Base-by-base conservation (phyloP, 2,113 vertebrate species). In the zebrafish (Danio rerio) region DNA sequence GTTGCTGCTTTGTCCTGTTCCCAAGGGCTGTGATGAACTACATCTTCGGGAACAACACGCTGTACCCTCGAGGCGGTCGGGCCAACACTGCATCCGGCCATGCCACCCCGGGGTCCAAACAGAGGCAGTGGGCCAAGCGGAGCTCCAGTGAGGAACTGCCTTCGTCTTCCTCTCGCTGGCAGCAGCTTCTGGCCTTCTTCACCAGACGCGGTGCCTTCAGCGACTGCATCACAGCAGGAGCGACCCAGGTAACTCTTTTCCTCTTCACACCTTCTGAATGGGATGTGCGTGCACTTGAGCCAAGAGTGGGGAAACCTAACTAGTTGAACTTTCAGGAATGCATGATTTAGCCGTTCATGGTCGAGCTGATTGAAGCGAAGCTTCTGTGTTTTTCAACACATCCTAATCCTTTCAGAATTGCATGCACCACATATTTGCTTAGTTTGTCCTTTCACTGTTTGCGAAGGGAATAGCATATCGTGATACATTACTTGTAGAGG, bases 41-140 rank as follows among this genome's bases (percentile, higher is more conserved):
- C 93, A 99, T 99, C 94, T 98, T 99, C 78, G 98, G 98, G 85
- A 98, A 98, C 96, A 99, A 97, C 95, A 96, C 96, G 59, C 92
- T 97, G 66, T 97, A 97, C 94, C 96, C 97, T 81, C 96, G 96
- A 42, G 94, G 94, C 86, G 96, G 87, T 78, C 94, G 98, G 87
- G 93, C 94, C 90, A 96, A 94, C 85, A 84, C 92, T 53, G 81
- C 83, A 4, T 93, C 94, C 69, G 94, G 95, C 93, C 96, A 96
- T 89, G 92, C 91, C 7, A 83, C 88, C 53, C 85, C 85, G 3
- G 96, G 96, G 92, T 91, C 95, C 86, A 97, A 97, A 87, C 95
- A 94, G 88, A 97, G 96, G 93, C 93, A 93, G 70, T 96, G 96
- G 92, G 93, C 96, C 87, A 97, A 97, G 90, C 95, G 95, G 78